Evolutionary conservation across 2,113 vertebrate genomes (phyloP), one percentile per base, ranked within the genome.

Genomic region (Mesembrinibis cayennensis): DNA sequence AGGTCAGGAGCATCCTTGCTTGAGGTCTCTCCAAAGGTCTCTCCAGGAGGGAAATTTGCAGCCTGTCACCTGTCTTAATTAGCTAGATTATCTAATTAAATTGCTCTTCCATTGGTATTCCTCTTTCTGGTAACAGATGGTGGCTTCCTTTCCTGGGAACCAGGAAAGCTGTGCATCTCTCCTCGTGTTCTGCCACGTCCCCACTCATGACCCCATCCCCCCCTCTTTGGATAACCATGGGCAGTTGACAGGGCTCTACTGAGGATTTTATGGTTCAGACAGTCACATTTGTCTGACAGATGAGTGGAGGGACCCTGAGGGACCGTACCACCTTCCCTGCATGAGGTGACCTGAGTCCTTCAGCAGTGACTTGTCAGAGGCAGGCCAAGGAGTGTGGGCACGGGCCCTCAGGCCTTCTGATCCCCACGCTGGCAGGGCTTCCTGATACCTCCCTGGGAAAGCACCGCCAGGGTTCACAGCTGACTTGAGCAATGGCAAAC

Each of bases 51-150:
- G 58, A 83, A 88, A 81, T 90, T 50, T 70, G 29, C 42, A 86
- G 71, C 82, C 73, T 89, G 61, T 90, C 72, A 90, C 82, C 56
- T 90, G 47, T 74, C 67, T 88, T 63, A 83, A 78, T 90, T 90
- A 92, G 52, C 71, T 4, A 92, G 7, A 59, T 70, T 63, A 34
- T 82, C 62, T 80, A 82, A 86, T 72, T 69, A 93, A 82, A 69
- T 82, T 56, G 42, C 8, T 86, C 53, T 93, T 97, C 79, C 79
- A 36, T 40, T 4, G 32, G 9, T 61, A 53, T 74, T 93, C 50
- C 42, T 86, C 49, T 47, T 81, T 84, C 59, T 89, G 61, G 15
- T 81, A 74, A 36, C 80, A 94, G 96, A 94, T 87, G 93, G 91
- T 82, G 59, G 20, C n/a, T 95, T 94, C 59, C 77, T 94, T 84